Percentiles rank a stretch among this genome's conserved stretches.
phyloP scores from a whole-genome alignment of 2,797 vertebrate species.

The Poliocrania exsul region DNA sequence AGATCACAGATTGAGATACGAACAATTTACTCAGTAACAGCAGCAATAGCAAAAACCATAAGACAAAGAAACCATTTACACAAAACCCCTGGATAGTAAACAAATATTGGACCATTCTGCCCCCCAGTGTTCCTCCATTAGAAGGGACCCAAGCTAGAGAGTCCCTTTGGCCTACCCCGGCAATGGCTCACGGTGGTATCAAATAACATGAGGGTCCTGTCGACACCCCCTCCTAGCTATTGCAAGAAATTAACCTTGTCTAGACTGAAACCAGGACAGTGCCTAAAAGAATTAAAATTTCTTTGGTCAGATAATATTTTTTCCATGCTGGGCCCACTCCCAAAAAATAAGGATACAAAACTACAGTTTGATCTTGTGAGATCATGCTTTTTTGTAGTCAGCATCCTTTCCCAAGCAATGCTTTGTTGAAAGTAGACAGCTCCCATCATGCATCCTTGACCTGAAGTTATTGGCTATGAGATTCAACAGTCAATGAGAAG shows the following conservation, averaged over 20 bases:
- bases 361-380: not conserved
- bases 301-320: not conserved
- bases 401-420: not conserved
- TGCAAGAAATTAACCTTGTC: not conserved
- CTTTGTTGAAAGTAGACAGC: not conserved
- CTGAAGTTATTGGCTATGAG: not conserved
- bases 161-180: not conserved
- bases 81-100: not conserved
- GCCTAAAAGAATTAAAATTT: not conserved
- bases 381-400: not conserved
- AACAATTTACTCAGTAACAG: not conserved
- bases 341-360: not conserved
- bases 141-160: not conserved
- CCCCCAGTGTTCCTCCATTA: not conserved
- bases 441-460: not conserved
- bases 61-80: not conserved
- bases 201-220: fast-evolving
- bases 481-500: not conserved
- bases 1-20: not conserved
- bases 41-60: not conserved
- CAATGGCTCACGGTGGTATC: not conserved
- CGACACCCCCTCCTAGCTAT: not conserved
- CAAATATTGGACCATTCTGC: not conserved
- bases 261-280: not conserved
- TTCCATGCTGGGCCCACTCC: not conserved